These are phyloP conservation scores for Dicrurus megarhynchus DNA, from an alignment of 2,113 vertebrate species.

Conservation along the genomic window DNA sequence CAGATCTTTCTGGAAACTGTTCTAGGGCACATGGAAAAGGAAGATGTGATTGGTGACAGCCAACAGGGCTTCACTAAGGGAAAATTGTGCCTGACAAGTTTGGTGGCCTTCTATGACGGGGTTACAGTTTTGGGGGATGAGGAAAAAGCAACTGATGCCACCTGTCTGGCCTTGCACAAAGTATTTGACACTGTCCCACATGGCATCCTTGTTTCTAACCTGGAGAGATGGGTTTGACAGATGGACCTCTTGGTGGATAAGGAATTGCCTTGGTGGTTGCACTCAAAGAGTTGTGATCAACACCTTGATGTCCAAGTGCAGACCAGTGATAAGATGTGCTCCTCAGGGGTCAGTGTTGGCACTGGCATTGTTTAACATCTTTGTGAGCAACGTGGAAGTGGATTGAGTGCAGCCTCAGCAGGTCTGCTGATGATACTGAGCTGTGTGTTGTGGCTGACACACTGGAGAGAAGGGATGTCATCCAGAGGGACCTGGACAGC, in stretches of 20 bases:
- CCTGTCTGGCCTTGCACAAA: not conserved
- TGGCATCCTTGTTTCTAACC: not conserved
- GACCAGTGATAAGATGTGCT: not conserved
- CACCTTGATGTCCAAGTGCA: not conserved
- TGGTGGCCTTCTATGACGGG: not conserved
- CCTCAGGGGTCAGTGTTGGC: not conserved
- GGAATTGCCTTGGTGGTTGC: not conserved
- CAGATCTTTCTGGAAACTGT: not conserved
- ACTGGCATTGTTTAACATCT: not conserved
- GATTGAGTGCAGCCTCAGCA: not conserved
- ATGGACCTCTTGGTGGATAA: not conserved
- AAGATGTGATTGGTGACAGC: not conserved
- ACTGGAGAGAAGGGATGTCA: not conserved
- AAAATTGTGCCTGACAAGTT: not conserved
- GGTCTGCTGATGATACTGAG: not conserved
- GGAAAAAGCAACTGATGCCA: not conserved
- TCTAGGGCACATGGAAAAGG: too few species aligned
- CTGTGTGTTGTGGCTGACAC: not conserved
- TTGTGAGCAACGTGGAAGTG: not conserved
- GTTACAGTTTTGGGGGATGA: not conserved
- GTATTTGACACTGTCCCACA: not conserved
- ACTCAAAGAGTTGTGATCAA: not conserved
- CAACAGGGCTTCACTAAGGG: not conserved
- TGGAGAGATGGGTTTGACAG: not conserved
- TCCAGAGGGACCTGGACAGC: not conserved